A percentile compares a stretch with the other conserved stretches of the same genome.
phyloP scores from a whole-genome alignment of 2,797 vertebrate genomes.

The Silurus lanzhouensis region DNA sequence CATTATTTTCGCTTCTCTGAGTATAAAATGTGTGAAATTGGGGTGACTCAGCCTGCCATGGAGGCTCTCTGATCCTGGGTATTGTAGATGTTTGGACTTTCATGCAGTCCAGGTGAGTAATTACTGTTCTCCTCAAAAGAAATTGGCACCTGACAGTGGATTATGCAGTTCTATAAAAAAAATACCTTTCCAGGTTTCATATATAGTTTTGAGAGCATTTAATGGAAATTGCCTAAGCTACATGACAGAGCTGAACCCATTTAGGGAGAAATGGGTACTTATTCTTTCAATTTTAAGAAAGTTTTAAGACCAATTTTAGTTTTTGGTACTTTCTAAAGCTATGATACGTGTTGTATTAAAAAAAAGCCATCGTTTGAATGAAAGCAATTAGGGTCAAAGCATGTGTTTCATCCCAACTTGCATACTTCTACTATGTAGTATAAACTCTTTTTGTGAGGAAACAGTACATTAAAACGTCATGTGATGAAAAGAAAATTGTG shows the following conservation, averaged over 20 bases:
- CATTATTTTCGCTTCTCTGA: neutral
- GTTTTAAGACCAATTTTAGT: neutral
- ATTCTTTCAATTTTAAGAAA: neutral
- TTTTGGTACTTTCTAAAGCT: neutral
- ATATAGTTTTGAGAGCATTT: neutral
- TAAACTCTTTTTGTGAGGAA: too few relatives aligned
- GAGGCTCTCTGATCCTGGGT: conserved; percentile 8
- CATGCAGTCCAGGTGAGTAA: neutral
- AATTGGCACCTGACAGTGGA: neutral
- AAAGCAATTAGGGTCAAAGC: neutral
- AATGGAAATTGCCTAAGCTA: neutral
- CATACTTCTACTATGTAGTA: too few relatives aligned
- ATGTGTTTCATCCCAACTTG: too few relatives aligned
- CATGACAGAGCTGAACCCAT: neutral
- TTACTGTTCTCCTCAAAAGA: conserved; percentile 7
- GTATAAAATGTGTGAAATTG: conserved; percentile 1
- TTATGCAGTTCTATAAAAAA: neutral
- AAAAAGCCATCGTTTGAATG: neutral
- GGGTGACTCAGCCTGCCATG: conserved; percentile 6
- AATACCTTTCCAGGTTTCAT: conserved; percentile 7
- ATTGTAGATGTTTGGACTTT: conserved; percentile 2
- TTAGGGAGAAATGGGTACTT: neutral
- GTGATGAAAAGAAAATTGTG: too few relatives aligned
- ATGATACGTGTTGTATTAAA: neutral
- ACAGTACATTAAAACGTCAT: too few relatives aligned